Base-by-base conservation (phyloP, 2,888 invertebrate species). In the Torymus aiolomorphi region DNA sequence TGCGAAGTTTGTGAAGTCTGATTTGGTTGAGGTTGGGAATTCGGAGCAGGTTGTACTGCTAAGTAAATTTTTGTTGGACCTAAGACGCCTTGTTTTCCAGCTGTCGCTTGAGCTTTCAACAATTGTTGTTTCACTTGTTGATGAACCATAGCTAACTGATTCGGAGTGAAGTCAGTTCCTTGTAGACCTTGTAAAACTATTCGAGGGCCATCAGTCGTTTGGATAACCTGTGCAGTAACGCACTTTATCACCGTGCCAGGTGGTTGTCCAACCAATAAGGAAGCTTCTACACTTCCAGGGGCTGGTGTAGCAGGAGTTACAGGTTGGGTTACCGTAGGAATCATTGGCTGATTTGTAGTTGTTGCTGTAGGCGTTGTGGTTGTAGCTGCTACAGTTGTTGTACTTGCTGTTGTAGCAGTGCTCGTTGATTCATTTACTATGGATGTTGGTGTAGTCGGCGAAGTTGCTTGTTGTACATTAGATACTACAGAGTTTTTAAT, bases 121-220 rank as follows among this genome's bases (percentile, higher is more conserved):
- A 97, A 91, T 88, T 97, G 97, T 86, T 96, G 96, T 89, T 97
- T 97, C 18, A 97, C 96, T 92, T 97, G 97, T 84, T 96, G 95
- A 86, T 97, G 96, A 0, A 97, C 96, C 79, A 96, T 92, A 3
- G 95, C 94, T 84, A 97, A 89, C 89, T 97, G 97, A 83, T 96
- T 95, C 1, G 94, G 95, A 0, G 96, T 95, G 83, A 97, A 94
- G 83, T 96, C 95, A 80, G 96, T 95, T 0, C 96, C 96, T 83
- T 96, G 95, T 42, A 97, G 91, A 12, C 97, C 97, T 89, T 97
- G 96, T 74, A 97, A 90, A 13, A 97, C 96, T 84, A 97, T 97
- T 85, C 96, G 93, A 3, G 97, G 96, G 0, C 97, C 96, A 85
- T 95, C 95, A 78, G 94, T 94, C 0, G 96, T 96, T 90, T 96